Base-by-base conservation (phyloP, 2,797 vertebrate genomes). In the Balearica regulorum region DNA sequence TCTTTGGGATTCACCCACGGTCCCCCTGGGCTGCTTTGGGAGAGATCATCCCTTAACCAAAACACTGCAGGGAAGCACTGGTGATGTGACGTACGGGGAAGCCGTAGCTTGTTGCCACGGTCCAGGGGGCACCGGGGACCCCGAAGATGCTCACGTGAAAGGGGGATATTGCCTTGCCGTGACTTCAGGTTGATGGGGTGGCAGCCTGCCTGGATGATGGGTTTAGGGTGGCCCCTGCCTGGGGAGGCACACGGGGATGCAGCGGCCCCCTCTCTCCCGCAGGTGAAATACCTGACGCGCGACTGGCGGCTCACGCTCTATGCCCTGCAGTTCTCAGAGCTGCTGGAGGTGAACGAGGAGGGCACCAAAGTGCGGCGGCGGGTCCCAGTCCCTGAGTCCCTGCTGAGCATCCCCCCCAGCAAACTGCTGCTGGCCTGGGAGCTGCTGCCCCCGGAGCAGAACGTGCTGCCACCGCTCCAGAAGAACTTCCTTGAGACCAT, bases 281-380 rank as follows among this genome's bases (percentile, higher is more conserved):
- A 99, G 98, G 98, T 99, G 93, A 98, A 98, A 76, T 97, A 97
- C 92, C 97, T 99, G 92, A 99, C 98, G 1, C 96, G 97, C 2
- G 97, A 98, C 97, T 98, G 98, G 99, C 89, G 93, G 66, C 91
- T 98, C 91, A 99, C 98, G 1, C 97, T 98, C 33, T 97, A 98
- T 0, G 98, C 98, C 46, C 98, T 98, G 14, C 96, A 49, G 43
- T 95, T 89, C 92, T 99, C 98, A 0, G 85, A 97, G 16, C 76
- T 97, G 48, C 98, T 99, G 94, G 98, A 99, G 86, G 97, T 99
- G 91, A 99, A 98, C 10, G 96, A 97, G 15, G 98, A 98, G n/a
- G 96, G 98, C 64, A 98, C 98, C 66, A 99, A 98, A 94, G 98
- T 99, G 35, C 86, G 98, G 35, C 96, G 98, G 12, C 97, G 86